These are phyloP conservation scores for Zygaena filipendulae DNA, from an alignment of 2,888 invertebrate species.

Conservation along the genomic window DNA sequence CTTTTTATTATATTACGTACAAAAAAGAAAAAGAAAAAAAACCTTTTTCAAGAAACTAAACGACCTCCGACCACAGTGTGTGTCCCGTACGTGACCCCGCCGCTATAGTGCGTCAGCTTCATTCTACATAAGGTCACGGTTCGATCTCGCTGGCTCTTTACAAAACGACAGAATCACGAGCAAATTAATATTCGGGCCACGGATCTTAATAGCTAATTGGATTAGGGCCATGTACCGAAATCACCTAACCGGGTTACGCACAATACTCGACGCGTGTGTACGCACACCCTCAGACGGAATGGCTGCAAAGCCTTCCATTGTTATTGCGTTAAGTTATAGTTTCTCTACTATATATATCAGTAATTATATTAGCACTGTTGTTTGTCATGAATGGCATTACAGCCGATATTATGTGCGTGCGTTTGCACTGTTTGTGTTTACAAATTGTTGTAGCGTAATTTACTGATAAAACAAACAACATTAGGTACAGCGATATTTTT, in stretches of 20 bases:
- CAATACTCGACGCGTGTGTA: constrained; percentile 29
- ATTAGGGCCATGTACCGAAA: constrained; percentile 65
- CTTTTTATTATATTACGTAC: background rate
- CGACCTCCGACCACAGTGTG: too few relatives aligned
- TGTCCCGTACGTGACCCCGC: too few relatives aligned
- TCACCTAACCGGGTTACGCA: constrained; percentile 61
- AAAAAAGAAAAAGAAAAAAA: constrained; percentile 3
- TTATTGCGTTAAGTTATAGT: constrained; percentile 42
- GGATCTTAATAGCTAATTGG: constrained; percentile 69
- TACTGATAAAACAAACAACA: constrained; percentile 1
- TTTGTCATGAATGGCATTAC: constrained; percentile 29
- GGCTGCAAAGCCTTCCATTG: constrained; percentile 22
- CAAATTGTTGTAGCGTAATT: background rate
- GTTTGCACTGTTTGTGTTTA: constrained; percentile 3
- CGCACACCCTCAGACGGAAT: constrained; percentile 22
- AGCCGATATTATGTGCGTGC: constrained; percentile 7
- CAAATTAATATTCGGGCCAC: constrained; percentile 64
- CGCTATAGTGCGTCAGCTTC: too few relatives aligned
- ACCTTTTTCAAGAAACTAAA: constrained; percentile 4
- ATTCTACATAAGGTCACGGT: constrained; percentile 44
- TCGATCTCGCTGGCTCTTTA: constrained; percentile 32
- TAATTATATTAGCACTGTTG: constrained; percentile 45
- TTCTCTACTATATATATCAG: constrained; percentile 44
- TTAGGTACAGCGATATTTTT: constrained; percentile 11
- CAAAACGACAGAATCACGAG: constrained; percentile 42